phyloP scores from a whole-genome alignment of 1,140 invertebrate genomes.

The Drosophila elegans region DNA sequence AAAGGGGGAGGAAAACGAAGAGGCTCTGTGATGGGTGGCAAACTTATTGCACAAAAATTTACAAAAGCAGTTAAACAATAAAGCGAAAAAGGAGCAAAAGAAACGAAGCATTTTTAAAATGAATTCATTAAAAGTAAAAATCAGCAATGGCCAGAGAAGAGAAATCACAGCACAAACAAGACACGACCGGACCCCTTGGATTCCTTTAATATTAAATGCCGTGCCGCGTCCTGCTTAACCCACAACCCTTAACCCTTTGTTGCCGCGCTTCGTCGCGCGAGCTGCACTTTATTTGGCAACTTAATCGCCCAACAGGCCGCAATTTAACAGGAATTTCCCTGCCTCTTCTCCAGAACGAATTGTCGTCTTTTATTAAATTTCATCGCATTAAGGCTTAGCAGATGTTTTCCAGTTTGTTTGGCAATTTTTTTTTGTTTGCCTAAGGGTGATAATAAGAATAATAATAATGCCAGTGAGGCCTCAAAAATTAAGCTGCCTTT shows the following conservation, averaged over 20 bases:
- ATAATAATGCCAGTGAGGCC: slow-evolving; percentile 55
- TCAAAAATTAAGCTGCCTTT: slow-evolving; percentile 54
- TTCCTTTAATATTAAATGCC: slow-evolving; percentile 82
- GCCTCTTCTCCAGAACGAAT: slow-evolving; percentile 16
- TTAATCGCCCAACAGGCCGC: slow-evolving; percentile 74
- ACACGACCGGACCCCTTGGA: slow-evolving; percentile 27
- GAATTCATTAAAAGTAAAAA: slow-evolving; percentile 84
- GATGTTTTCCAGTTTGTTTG: slow-evolving; percentile 27
- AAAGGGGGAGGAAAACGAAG: slow-evolving; percentile 6
- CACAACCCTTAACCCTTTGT: slow-evolving; percentile 60
- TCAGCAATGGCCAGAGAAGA: slow-evolving; percentile 56
- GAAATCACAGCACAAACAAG: slow-evolving; percentile 74
- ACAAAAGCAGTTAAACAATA: slow-evolving; percentile 66
- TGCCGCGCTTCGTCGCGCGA: slow-evolving; percentile 45
- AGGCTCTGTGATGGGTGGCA: slow-evolving; percentile 10
- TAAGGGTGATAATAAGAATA: slow-evolving; percentile 59
- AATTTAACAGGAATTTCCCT: slow-evolving; percentile 73
- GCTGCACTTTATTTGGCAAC: slow-evolving; percentile 81
- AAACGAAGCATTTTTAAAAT: slow-evolving; percentile 62
- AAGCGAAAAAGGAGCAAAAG: slow-evolving; percentile 15
- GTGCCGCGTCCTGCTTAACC: slow-evolving; percentile 14
- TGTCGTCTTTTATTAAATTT: slow-evolving; percentile 76
- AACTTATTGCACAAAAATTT: slow-evolving; percentile 73
- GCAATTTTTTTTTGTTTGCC: slow-evolving; percentile 9
- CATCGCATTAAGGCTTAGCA: slow-evolving; percentile 60